A percentile compares a stretch with the other conserved stretches of the same genome.
Conservation (phyloP, 2,888 invertebrate genomes). For the Perizoma flavofasciatum region DNA sequence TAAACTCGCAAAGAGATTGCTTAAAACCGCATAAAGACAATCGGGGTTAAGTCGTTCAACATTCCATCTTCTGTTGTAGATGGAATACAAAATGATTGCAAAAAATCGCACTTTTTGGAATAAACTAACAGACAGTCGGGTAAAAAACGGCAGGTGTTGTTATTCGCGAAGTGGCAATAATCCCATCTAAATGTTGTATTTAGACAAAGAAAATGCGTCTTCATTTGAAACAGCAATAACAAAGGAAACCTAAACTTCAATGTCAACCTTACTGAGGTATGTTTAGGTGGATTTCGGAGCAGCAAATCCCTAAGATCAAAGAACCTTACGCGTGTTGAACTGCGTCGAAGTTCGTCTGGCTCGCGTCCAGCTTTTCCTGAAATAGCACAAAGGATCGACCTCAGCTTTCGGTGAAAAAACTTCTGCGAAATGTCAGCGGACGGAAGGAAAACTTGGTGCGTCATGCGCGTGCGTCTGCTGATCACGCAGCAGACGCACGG, state of each 20-base stretch:
- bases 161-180: conserved; percentile 44
- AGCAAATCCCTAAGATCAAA: conserved; percentile 57
- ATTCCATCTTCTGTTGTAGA: no score
- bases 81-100: no score
- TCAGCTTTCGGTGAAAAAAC: conserved; percentile 68
- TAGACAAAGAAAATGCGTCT: conserved; percentile 58
- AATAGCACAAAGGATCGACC: conserved; percentile 83
- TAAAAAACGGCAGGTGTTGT: conserved; percentile 36
- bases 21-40: no score
- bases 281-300: conserved; percentile 43
- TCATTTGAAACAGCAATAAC: conserved; percentile 44
- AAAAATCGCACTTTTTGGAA: no score
- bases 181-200: conserved; percentile 52
- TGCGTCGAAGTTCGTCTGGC: conserved; percentile 73
- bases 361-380: conserved; percentile 74
- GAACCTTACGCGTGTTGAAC: conserved; percentile 61
- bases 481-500: no score
- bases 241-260: conserved; percentile 19
- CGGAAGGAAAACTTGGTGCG: conserved; percentile 72
- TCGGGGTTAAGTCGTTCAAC: no score
- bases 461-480: conserved; percentile 53
- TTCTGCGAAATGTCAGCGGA: conserved; percentile 76
- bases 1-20: no score
- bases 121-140: no score
- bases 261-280: conserved; percentile 36